Conservation (phyloP, 1,140 invertebrate genomes). For the Nylanderia fulva region DNA sequence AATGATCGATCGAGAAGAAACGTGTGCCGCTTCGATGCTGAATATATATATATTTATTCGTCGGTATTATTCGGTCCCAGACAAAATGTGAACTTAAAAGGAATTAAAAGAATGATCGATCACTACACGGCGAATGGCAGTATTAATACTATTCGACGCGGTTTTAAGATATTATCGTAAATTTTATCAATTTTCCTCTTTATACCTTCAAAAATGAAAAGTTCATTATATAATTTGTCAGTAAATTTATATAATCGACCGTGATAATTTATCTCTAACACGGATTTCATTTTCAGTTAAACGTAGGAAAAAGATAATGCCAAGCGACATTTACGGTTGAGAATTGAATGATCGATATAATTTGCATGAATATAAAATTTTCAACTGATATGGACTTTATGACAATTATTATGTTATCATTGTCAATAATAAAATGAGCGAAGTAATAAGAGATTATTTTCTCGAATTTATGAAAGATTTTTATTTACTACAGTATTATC, state of each 20-base stretch:
- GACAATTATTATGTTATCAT: neutral
- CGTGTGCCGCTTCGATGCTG: constrained; percentile 2
- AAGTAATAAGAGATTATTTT: neutral
- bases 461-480: neutral
- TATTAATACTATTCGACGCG: constrained; percentile 37
- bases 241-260: constrained; percentile 15
- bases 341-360: neutral
- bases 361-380: neutral
- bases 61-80: constrained; percentile 23
- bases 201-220: constrained; percentile 16
- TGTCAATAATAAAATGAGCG: neutral
- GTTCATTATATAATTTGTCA: constrained; percentile 15
- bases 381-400: neutral
- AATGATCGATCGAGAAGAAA: constrained; percentile 55
- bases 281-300: neutral
- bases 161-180: constrained; percentile 20
- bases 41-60: constrained; percentile 19
- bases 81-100: constrained; percentile 37
- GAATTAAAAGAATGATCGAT: constrained; percentile 57
- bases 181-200: neutral
- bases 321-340: neutral
- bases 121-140: neutral
- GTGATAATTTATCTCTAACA: neutral
- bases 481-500: neutral
- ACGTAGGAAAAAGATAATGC: neutral